A percentile compares a stretch with the other conserved stretches of the same genome.
These are phyloP conservation scores for Rhinogobius similis DNA, from an alignment of 2,113 vertebrate species.

Conservation along the genomic window DNA sequence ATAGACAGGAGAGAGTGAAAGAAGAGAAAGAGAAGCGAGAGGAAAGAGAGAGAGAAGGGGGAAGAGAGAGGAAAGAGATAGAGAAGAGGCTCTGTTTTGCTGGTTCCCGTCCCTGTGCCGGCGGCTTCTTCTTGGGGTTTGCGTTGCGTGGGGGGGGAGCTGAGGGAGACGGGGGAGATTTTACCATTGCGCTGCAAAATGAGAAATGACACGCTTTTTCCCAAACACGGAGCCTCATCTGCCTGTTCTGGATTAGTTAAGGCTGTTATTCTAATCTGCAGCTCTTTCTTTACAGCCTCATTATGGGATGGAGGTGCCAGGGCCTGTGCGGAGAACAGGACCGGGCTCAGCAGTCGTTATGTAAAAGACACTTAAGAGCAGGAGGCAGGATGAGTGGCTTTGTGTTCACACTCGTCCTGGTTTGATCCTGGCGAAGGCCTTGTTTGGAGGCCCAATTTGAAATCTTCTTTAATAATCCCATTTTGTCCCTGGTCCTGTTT, in stretches of 20 bases:
- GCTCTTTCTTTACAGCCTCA: slow-evolving; percentile 65
- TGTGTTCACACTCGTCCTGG: too few relatives aligned
- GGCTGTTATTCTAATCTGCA: slow-evolving; percentile 72
- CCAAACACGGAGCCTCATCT: slow-evolving; percentile 54
- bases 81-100: slow-evolving; percentile 21
- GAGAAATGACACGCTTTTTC: slow-evolving; percentile 62
- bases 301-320: slow-evolving; percentile 65
- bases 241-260: slow-evolving; percentile 67
- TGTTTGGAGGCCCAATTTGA: not conserved
- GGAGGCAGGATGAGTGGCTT: too few relatives aligned
- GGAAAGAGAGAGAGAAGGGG: not conserved
- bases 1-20: too few relatives aligned
- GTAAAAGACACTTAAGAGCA: slow-evolving; percentile 17
- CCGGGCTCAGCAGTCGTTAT: slow-evolving; percentile 12
- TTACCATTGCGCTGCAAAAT: slow-evolving; percentile 48
- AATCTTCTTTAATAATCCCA: too few relatives aligned
- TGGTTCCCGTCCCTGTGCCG: slow-evolving; percentile 47
- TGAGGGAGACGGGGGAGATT: slow-evolving; percentile 41
- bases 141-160: slow-evolving; percentile 51
- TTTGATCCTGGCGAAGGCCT: not conserved
- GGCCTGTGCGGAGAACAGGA: slow-evolving; percentile 47
- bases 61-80: not conserved
- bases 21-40: not conserved
- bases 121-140: slow-evolving; percentile 54
- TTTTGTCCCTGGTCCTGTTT: too few relatives aligned